phyloP scores from a whole-genome alignment of 2,888 invertebrate genomes.

The Monochamus alternatus region DNA sequence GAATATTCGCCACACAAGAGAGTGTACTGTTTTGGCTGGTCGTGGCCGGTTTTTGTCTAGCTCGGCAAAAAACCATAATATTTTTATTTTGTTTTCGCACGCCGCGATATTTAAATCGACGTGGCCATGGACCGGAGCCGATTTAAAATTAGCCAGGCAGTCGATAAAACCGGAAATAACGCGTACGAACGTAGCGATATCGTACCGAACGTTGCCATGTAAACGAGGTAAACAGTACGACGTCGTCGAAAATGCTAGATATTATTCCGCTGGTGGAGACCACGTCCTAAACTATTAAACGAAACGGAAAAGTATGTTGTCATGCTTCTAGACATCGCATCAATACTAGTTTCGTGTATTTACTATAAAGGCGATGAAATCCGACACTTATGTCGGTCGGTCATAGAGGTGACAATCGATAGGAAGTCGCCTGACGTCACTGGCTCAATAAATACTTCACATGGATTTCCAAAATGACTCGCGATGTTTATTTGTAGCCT shows the following conservation, averaged over 20 bases:
- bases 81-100: conserved; percentile 26
- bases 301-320: conserved; percentile 46
- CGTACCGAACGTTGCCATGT: conserved; percentile 22
- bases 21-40: not conserved
- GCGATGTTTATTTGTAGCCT: conserved; percentile 55
- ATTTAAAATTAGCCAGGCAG: conserved; percentile 34
- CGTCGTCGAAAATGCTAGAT: not conserved
- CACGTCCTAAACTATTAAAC: conserved; percentile 46
- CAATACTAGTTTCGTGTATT: conserved; percentile 62
- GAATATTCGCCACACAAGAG: too few species aligned
- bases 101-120: conserved; percentile 35
- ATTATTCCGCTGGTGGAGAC: conserved; percentile 9
- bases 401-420: conserved; percentile 58
- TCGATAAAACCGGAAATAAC: conserved; percentile 36
- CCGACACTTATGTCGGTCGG: conserved; percentile 54
- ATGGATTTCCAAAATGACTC: conserved; percentile 63
- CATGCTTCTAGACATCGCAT: conserved; percentile 46
- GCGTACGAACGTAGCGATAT: conserved; percentile 8
- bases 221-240: conserved; percentile 20
- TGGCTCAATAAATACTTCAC: conserved; percentile 66
- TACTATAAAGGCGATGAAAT: conserved; percentile 59
- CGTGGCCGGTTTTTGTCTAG: not conserved
- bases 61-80: conserved; percentile 29
- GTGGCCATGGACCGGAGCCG: conserved; percentile 33
- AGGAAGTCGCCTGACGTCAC: conserved; percentile 62